Conservation (phyloP, 2,888 invertebrate genomes). For the Spilosoma lubricipeda region DNA sequence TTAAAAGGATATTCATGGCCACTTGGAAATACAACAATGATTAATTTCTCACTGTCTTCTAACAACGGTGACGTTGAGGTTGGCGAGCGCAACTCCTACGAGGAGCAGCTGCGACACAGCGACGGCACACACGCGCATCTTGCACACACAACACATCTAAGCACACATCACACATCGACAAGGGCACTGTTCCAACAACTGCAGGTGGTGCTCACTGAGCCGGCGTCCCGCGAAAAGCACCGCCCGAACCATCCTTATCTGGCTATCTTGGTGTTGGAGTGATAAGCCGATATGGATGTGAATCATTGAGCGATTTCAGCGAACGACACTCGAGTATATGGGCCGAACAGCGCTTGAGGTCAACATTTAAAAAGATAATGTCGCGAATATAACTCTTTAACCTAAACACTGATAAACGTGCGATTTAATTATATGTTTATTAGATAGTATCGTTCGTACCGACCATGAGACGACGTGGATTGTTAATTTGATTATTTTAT, state of each 20-base stretch:
- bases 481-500: not conserved
- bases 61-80: constrained; percentile 57
- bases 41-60: constrained; percentile 58
- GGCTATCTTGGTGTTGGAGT: constrained; percentile 32
- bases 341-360: constrained; percentile 21
- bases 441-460: not conserved
- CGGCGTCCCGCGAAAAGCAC: constrained; percentile 14
- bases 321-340: constrained; percentile 10
- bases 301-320: constrained; percentile 38
- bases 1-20: not conserved
- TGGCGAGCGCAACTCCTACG: constrained; percentile 35
- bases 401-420: constrained; percentile 14
- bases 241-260: constrained; percentile 36
- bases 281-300: constrained; percentile 49
- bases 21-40: not conserved
- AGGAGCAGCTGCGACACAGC: constrained; percentile 23
- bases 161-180: constrained; percentile 8
- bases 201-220: constrained; percentile 7
- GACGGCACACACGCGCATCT: constrained; percentile 12
- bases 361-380: constrained; percentile 21
- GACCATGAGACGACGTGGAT: not conserved
- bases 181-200: not conserved
- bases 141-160: constrained; percentile 15
- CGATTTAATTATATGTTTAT: not conserved
- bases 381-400: constrained; percentile 3